phyloP scores from a whole-genome alignment of 2,113 vertebrate genomes.

The Phalacrocorax pelagicus region DNA sequence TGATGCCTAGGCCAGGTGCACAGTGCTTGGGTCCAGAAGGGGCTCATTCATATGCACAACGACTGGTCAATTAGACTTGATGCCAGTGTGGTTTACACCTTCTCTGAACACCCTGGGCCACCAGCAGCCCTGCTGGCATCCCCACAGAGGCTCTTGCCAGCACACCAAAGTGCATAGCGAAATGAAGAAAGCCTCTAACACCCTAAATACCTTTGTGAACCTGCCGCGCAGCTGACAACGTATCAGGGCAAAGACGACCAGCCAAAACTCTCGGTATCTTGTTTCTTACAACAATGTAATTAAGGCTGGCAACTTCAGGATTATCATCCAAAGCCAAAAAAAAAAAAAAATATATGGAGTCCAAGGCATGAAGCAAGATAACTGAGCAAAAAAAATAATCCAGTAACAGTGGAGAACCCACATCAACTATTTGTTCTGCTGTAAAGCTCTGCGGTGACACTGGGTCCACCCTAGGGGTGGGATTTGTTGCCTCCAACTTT shows the following conservation, averaged over 20 bases:
- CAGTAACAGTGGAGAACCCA: not conserved
- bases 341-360: accelerated
- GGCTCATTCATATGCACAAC: not conserved
- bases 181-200: not conserved
- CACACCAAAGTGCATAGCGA: not conserved
- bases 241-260: not conserved
- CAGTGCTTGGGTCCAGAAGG: not conserved
- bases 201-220: not conserved
- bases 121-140: not conserved
- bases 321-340: not conserved
- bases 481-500: not conserved
- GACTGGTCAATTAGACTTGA: not conserved
- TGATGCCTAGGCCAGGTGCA: not conserved
- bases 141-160: not conserved
- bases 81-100: not conserved
- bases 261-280: not conserved
- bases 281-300: not conserved
- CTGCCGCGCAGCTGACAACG: too few species aligned
- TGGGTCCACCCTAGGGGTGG: not conserved
- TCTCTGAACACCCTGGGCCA: not conserved
- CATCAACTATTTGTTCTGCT: not conserved
- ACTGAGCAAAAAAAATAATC: not conserved
- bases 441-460: accelerated
- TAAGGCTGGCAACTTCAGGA: not conserved
- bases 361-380: not conserved